Conservation (phyloP, 2,888 invertebrate species). For the Bombylius major region DNA sequence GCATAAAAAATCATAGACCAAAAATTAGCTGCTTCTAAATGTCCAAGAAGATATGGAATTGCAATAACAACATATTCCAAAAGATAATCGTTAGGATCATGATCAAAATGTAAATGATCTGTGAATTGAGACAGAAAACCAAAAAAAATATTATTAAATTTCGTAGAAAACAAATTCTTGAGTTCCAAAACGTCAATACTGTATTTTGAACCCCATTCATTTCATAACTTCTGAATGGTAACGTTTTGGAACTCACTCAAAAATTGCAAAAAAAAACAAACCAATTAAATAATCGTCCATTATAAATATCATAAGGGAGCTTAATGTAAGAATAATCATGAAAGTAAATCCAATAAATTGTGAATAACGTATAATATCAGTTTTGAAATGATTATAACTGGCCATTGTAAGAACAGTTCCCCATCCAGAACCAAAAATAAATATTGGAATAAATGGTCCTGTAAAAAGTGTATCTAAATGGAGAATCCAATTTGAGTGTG, state of each 20-base stretch:
- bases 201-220: no score
- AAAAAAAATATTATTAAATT: no score
- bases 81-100: neutral
- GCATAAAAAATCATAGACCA: constrained; percentile 65
- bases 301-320: neutral
- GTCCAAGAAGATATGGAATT: constrained; percentile 55
- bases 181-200: no score
- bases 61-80: constrained; percentile 43
- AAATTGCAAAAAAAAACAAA: neutral
- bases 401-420: constrained; percentile 70
- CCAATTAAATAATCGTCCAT: constrained; percentile 1
- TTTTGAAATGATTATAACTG: constrained; percentile 64
- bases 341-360: neutral
- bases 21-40: constrained; percentile 57
- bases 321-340: neutral
- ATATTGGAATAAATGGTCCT: constrained; percentile 37
- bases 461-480: neutral
- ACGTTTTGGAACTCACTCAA: no score
- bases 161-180: no score
- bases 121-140: no score
- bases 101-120: neutral
- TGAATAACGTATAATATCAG: constrained; percentile 44
- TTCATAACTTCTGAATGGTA: no score
- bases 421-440: constrained; percentile 76
- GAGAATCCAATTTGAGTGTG: neutral